These are phyloP conservation scores for Suillia variegata DNA, from an alignment of 2,888 invertebrate species.

Conservation along the genomic window DNA sequence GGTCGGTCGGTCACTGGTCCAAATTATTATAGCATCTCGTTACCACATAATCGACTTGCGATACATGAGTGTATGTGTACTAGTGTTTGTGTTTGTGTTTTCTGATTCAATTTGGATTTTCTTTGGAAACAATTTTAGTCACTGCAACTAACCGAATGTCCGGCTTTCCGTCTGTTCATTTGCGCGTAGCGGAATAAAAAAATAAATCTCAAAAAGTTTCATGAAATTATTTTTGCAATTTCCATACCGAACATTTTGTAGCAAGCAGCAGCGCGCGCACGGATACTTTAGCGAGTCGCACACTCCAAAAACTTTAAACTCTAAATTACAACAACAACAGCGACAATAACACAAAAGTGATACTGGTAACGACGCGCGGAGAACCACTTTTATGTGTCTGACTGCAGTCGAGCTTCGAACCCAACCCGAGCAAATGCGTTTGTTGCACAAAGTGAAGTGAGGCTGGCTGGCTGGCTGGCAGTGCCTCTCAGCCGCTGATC, in stretches of 20 bases:
- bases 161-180: neutral
- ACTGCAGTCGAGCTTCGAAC: neutral
- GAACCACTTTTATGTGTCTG: neutral
- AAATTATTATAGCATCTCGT: conserved; percentile 16
- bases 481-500: too few relatives aligned
- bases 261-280: too few relatives aligned
- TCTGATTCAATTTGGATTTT: neutral
- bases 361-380: neutral
- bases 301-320: neutral
- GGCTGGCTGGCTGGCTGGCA: too few relatives aligned
- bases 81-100: too few relatives aligned
- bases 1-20: conserved; percentile 10
- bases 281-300: neutral
- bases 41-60: conserved; percentile 12
- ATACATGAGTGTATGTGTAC: too few relatives aligned
- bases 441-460: too few relatives aligned
- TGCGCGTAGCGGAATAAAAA: neutral
- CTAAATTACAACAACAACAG: neutral
- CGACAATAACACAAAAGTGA: neutral
- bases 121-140: neutral
- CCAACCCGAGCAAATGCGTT: neutral
- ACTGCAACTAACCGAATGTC: neutral
- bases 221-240: too few relatives aligned
- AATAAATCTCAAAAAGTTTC: neutral
- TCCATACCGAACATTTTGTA: neutral